Evolutionary conservation across 2,113 vertebrate species (phyloP).

Genomic region (Hemichromis elongatus): DNA sequence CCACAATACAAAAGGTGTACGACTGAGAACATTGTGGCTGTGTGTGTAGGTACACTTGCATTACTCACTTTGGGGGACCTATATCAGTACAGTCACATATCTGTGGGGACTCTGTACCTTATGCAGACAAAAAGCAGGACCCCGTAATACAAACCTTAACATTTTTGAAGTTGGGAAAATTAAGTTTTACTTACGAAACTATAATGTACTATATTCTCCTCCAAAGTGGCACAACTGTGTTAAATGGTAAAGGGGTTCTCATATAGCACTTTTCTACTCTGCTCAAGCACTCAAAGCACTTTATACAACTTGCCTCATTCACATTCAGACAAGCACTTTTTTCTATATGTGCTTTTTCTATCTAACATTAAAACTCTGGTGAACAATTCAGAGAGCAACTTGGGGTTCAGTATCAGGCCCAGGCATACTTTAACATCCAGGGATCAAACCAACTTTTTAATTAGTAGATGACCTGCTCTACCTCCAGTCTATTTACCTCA

Average conservation of each 20-base stretch:
- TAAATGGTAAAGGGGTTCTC: not conserved
- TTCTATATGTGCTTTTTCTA: not conserved
- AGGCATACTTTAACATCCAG: no score
- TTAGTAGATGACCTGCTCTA: not conserved
- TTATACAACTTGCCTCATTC: fast-evolving
- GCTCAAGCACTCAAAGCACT: not conserved
- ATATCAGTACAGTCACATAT: not conserved
- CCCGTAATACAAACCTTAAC: not conserved
- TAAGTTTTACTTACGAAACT: fast-evolving
- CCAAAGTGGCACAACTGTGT: not conserved
- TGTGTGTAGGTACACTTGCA: not conserved
- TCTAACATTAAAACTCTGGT: no score
- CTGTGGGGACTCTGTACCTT: not conserved
- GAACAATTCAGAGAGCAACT: no score
- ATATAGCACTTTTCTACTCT: not conserved
- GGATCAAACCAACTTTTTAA: not conserved
- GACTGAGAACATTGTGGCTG: not conserved
- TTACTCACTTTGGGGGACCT: not conserved
- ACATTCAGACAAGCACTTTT: not conserved
- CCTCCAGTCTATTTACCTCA: not conserved
- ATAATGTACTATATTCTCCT: not conserved
- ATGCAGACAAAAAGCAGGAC: not conserved
- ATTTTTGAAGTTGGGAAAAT: not conserved
- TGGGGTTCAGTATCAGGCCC: no score
- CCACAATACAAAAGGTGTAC: not conserved